These are phyloP conservation scores for Scaptodrosophila lebanonensis DNA, from an alignment of 1,140 invertebrate species.

Conservation along the genomic window DNA sequence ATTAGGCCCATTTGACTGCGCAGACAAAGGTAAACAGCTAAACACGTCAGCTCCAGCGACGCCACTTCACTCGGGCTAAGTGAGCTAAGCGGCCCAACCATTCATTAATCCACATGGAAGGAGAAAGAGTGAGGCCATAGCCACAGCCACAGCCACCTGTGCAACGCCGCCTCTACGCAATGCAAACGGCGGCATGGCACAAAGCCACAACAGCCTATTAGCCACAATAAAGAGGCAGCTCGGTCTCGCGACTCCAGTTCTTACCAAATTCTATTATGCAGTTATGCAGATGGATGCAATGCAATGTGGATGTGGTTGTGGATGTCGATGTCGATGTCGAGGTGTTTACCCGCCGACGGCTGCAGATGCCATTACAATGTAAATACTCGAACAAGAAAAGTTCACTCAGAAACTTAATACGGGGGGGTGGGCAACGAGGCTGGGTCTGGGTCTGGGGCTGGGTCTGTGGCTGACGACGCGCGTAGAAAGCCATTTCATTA, in stretches of 20 bases:
- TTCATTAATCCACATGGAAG: constrained; percentile 69
- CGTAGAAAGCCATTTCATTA: constrained; percentile 52
- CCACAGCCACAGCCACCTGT: constrained; percentile 14
- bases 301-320: constrained; percentile 25
- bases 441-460: background rate
- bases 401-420: constrained; percentile 66
- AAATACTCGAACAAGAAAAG: constrained; percentile 60
- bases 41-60: constrained; percentile 11
- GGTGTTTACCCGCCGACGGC: constrained; percentile 53
- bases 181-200: constrained; percentile 59
- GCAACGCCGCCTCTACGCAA: constrained; percentile 30
- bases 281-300: constrained; percentile 65
- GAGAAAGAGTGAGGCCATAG: constrained; percentile 21
- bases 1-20: constrained; percentile 67
- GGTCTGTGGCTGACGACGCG: background rate
- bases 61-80: constrained; percentile 23
- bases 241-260: background rate
- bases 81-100: constrained; percentile 45
- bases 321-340: constrained; percentile 23
- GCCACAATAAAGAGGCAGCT: constrained; percentile 68
- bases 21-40: constrained; percentile 64
- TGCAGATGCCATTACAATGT: constrained; percentile 75
- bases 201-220: constrained; percentile 68
- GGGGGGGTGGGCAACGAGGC: constrained; percentile 7
- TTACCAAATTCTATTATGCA: constrained; percentile 54